Percentiles rank a stretch among this genome's conserved stretches.
phyloP scores from a whole-genome alignment of 2,113 vertebrate genomes.

The Corythornis vintsioides region DNA sequence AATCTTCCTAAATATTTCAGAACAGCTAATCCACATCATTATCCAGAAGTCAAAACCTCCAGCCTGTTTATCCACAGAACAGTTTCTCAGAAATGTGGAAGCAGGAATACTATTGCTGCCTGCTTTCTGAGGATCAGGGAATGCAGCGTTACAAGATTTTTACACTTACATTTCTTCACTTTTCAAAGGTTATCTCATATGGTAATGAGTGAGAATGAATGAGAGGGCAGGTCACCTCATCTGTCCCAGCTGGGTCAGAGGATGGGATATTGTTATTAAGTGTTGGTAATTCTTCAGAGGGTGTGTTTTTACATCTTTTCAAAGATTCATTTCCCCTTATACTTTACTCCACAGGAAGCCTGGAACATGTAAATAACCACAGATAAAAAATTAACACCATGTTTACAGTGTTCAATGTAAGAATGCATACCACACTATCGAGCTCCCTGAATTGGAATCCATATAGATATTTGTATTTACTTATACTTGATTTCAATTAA shows the following conservation, averaged over 20 bases:
- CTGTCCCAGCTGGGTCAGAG: not conserved
- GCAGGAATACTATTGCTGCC: not conserved
- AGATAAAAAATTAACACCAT: not conserved
- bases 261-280: not conserved
- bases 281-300: not conserved
- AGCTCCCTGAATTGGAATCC: not conserved
- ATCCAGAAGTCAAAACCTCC: not conserved
- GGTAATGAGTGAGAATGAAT: not conserved
- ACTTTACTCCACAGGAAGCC: not conserved
- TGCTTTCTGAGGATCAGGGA: not conserved
- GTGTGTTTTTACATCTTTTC: not conserved
- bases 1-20: not conserved
- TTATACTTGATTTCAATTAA: not conserved
- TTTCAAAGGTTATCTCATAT: not conserved
- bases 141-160: not conserved
- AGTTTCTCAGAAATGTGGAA: not conserved
- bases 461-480: not conserved
- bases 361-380: not conserved
- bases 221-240: not conserved
- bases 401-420: not conserved
- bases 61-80: not conserved
- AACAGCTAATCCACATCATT: not conserved
- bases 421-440: rapidly evolving
- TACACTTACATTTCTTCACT: not conserved
- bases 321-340: not conserved